Percentiles rank a stretch among this genome's conserved stretches.
Evolutionary conservation across 2,113 vertebrate genomes (phyloP).

Genomic region (Callaeas wilsoni): DNA sequence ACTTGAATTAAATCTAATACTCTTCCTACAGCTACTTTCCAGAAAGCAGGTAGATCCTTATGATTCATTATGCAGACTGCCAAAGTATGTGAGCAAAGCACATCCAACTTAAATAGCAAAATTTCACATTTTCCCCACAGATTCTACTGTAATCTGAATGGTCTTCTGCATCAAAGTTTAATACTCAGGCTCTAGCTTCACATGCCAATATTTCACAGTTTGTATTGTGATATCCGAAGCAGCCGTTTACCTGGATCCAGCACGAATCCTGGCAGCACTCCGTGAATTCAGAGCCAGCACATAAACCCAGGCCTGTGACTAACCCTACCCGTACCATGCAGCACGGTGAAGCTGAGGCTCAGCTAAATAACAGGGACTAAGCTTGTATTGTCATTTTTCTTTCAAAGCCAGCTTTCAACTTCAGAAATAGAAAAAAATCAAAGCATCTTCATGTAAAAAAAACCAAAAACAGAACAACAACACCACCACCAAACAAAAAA

Average conservation of each 20-base stretch:
- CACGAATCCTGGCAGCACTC: background rate
- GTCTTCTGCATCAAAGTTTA: background rate
- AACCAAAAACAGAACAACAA: too few relatives aligned
- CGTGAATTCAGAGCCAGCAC: background rate
- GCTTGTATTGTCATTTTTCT: background rate
- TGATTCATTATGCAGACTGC: background rate
- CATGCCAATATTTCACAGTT: background rate
- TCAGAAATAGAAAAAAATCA: background rate
- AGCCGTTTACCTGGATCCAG: background rate
- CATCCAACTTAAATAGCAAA: background rate
- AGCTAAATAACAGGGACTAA: background rate
- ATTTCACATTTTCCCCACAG: background rate
- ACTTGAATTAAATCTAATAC: background rate
- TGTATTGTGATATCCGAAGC: background rate
- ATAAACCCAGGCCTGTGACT: background rate
- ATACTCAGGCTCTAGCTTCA: background rate
- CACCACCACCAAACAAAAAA: too few relatives aligned
- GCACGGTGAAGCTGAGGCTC: background rate
- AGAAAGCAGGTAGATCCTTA: background rate
- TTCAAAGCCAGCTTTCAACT: background rate
- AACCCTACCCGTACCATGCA: background rate
- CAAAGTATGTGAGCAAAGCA: background rate
- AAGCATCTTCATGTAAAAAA: background rate
- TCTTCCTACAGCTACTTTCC: background rate
- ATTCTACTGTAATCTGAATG: background rate